Conservation (phyloP, 2,888 invertebrate genomes). For the Saturnia pavonia region DNA sequence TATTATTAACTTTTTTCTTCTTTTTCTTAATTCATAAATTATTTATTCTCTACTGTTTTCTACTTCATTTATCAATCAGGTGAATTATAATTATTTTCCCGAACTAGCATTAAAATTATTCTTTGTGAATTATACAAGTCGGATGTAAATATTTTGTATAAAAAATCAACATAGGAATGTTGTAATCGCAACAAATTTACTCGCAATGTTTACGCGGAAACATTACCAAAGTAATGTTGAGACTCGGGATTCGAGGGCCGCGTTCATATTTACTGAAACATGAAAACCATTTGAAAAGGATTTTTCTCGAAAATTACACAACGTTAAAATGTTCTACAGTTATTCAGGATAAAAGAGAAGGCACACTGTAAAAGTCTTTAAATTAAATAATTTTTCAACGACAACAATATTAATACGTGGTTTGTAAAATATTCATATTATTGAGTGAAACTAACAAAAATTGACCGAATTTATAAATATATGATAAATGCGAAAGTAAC, state of each 20-base stretch:
- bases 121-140: background rate
- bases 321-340: background rate
- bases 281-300: background rate
- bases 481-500: too few species aligned
- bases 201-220: background rate
- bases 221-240: background rate
- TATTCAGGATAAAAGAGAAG: background rate
- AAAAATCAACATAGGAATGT: background rate
- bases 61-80: too few species aligned
- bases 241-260: background rate
- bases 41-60: too few species aligned
- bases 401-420: background rate
- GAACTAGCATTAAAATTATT: too few species aligned
- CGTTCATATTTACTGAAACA: constrained; percentile 3
- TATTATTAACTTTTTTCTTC: too few species aligned
- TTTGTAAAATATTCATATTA: background rate
- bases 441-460: background rate
- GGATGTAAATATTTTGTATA: background rate
- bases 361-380: background rate
- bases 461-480: background rate
- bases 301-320: constrained; percentile 11
- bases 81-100: too few species aligned
- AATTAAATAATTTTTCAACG: background rate
- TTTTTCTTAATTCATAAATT: too few species aligned
- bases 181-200: background rate